Base-by-base conservation (phyloP, 2,113 vertebrate genomes). In the Limnothrissa miodon region DNA sequence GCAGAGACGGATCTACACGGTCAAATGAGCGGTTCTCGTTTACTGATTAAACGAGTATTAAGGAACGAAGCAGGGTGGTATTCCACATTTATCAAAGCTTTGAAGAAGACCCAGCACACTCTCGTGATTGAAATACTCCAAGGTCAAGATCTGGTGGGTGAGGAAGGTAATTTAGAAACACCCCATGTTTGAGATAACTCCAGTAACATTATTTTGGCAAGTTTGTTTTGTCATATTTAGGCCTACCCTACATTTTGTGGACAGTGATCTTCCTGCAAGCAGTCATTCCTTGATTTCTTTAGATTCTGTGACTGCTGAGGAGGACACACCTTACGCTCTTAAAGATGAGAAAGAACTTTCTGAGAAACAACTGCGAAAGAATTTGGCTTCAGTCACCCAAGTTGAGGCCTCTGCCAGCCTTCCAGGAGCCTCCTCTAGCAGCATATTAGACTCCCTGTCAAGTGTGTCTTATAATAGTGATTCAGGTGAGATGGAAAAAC, bases 21-120 rank as follows among this genome's bases (percentile, higher is more conserved):
- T 39, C 79, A 83, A 21, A 91, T 36, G 48, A 86, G 78, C 1
- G 97, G 95, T 46, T 95, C 95, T 42, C 89, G 95, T 25, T 92
- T 96, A 83, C 93, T 99, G 2, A 87, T 99, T 46, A 92, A 79
- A 79, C 93, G 94, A 85, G 93, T 99, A 5, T 89, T 96, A n/a
- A 94, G 92, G 86, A 93, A 96, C 82, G 94, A 91, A 79, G 62
- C 83, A 0, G 89, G 94, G 7, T 99, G 97, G 97, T 97, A 95
- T 86, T 97, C 96, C 7, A 39, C 46, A 0, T 98, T 99, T 90
- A 87, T 97, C 70, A 0, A 78, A 0, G 87, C 94, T 83, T 90
- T 99, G 74, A 82, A 17, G n/a, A 33, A 90, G 39, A 94, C 96
- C 0, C 92, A 88, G 4, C 95, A 98, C n/a, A 0, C 8, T 0